phyloP scores from a whole-genome alignment of 2,113 vertebrate species.

The Henicopernis longicauda region DNA sequence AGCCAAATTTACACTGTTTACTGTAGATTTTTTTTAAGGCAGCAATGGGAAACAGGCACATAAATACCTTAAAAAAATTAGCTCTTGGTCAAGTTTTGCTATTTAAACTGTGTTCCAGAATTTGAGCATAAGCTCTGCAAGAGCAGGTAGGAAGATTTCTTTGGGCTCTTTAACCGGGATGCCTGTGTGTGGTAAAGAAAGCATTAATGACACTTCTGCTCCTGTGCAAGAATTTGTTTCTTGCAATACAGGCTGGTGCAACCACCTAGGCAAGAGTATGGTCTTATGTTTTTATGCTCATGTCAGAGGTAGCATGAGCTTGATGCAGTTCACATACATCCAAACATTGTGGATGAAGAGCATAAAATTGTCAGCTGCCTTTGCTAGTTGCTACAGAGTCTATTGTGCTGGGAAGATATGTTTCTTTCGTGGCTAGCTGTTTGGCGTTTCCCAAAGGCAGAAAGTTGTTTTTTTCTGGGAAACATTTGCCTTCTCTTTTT shows the following conservation, averaged over 20 bases:
- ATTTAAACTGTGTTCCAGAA: background rate
- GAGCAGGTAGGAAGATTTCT: background rate
- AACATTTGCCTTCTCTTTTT: background rate
- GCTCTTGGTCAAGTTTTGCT: background rate
- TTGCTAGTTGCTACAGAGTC: background rate
- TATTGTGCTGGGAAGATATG: background rate
- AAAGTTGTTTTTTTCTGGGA: background rate
- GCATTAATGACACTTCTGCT: background rate
- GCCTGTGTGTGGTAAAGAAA: background rate
- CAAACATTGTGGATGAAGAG: background rate
- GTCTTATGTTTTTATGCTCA: background rate
- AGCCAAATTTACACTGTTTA: background rate
- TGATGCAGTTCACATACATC: background rate
- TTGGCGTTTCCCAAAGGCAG: background rate
- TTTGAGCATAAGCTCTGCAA: background rate
- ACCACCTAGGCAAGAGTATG: background rate
- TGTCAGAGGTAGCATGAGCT: background rate
- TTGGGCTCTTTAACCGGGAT: background rate
- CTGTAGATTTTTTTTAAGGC: background rate
- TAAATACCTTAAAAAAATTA: background rate
- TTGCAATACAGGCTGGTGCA: background rate
- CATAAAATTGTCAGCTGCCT: background rate
- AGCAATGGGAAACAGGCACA: background rate
- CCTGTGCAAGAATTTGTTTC: background rate
- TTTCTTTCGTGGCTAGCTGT: background rate